Conservation (phyloP, 2,797 vertebrate species). For the Simalia tracyae region DNA sequence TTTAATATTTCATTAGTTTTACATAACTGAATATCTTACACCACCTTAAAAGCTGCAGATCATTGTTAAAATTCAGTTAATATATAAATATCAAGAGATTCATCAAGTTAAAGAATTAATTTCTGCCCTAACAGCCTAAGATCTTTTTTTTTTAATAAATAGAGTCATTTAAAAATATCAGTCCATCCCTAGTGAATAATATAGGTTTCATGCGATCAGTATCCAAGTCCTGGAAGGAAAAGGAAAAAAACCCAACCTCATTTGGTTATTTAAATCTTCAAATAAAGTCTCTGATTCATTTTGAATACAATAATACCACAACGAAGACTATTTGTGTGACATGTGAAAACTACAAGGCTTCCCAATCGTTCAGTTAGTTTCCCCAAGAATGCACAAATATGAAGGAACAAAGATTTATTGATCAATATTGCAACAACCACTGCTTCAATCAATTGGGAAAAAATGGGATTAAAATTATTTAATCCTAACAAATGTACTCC, state of each 20-base stretch:
- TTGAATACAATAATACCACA: background rate
- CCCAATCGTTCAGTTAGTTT: background rate
- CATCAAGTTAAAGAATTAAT: background rate
- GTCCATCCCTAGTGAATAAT: background rate
- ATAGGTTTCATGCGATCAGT: background rate
- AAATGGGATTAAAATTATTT: too few species aligned
- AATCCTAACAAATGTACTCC: background rate
- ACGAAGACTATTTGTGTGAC: background rate
- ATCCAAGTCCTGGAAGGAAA: background rate
- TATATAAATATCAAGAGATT: background rate
- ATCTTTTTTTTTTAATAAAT: background rate
- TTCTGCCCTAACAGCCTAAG: background rate
- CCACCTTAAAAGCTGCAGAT: background rate
- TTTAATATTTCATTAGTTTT: background rate
- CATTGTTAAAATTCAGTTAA: background rate
- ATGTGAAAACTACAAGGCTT: background rate
- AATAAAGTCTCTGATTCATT: background rate
- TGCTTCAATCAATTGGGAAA: background rate
- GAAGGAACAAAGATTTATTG: background rate
- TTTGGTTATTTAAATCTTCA: background rate
- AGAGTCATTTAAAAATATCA: background rate
- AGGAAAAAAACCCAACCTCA: background rate
- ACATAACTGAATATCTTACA: background rate
- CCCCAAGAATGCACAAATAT: background rate
- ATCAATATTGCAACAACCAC: background rate